Conservation (phyloP, 2,113 vertebrate species). For the Cryptotis parvus region DNA sequence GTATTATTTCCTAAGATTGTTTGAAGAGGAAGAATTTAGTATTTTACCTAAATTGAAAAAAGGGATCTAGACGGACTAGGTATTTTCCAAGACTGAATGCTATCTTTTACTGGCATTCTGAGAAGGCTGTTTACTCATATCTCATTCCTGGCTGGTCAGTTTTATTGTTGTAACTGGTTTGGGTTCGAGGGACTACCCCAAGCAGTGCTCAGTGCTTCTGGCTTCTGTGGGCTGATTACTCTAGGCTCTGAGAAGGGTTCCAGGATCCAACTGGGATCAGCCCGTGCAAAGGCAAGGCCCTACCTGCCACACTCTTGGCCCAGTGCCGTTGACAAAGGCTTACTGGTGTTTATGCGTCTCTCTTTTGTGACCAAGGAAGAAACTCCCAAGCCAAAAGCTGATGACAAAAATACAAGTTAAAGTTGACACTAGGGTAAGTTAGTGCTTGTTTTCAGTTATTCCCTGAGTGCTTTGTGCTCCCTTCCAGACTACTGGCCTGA, state of each 20-base stretch:
- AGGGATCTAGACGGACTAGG: neutral
- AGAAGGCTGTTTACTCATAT: neutral
- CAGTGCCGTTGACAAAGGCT: conserved; percentile 47
- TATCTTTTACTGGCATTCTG: neutral
- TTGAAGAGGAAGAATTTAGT: neutral
- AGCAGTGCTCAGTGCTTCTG: too few species aligned
- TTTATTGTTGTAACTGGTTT: neutral
- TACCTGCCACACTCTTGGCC: too few species aligned
- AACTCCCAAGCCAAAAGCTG: conserved; percentile 84
- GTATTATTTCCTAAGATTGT: too few species aligned
- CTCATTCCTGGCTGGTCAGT: neutral
- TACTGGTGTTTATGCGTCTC: conserved; percentile 25
- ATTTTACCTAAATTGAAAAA: conserved; percentile 35
- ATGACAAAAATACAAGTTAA: conserved; percentile 86
- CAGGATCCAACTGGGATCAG: too few species aligned
- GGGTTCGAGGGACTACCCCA: too few species aligned
- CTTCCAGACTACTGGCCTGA: neutral
- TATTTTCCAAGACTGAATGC: neutral
- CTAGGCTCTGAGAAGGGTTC: too few species aligned
- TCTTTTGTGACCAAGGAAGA: conserved; percentile 82
- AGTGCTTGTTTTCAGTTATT: neutral
- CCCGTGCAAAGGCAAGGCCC: too few species aligned
- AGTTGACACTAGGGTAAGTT: conserved; percentile 81
- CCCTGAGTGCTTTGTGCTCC: neutral
- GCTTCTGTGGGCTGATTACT: too few species aligned